Base-by-base conservation (phyloP, 2,113 vertebrate genomes). In the Electrona antarctica region DNA sequence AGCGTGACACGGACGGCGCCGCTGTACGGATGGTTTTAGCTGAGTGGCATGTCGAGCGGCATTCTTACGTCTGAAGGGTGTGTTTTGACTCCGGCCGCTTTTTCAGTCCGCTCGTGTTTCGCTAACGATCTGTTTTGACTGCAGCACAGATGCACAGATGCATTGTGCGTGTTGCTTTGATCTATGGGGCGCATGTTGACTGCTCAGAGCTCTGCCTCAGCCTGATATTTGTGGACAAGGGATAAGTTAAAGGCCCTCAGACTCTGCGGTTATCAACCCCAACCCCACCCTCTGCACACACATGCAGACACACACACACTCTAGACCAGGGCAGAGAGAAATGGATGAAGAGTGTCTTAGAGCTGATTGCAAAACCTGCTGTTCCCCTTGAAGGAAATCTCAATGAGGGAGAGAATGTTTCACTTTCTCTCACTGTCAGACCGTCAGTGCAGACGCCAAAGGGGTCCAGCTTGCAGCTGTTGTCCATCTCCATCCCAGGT, bases 261-360 rank as follows among this genome's bases (percentile, higher is more conserved):
- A 64, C 60, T 61, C 65, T 0, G 49, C 33, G 73, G 69, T 69
- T 76, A 73, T 71, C 59, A 70, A 68, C 56, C 66, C 62, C 33
- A 41, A 41, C 33, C 33, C 33, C 33, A 41, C 33, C 33, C 33
- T 41, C 3, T 41, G 33, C 33, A 41, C 33, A 41, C 33, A 41
- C 33, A 41, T 6, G 5, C 33, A 41, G 3, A 6, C 33, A 41
- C 46, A 21, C 50, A 58, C 69, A 60, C 48, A 14, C 46, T 6
- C 63, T 64, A 65, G 54, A 75, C 28, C 51, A 50, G 47, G 15
- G 9, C 67, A 4, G 0, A 29, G 15, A 48, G 28, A 73, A 70
- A 87, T 67, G 71, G 63, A 77, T 80, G 54, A 45, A 71, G 72
- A 80, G 57, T 65, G 78, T 66, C 71, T 55, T 73, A 73, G 82